Evolutionary conservation across 2,888 invertebrate species (phyloP).

Genomic region (Vanessa cardui): DNA sequence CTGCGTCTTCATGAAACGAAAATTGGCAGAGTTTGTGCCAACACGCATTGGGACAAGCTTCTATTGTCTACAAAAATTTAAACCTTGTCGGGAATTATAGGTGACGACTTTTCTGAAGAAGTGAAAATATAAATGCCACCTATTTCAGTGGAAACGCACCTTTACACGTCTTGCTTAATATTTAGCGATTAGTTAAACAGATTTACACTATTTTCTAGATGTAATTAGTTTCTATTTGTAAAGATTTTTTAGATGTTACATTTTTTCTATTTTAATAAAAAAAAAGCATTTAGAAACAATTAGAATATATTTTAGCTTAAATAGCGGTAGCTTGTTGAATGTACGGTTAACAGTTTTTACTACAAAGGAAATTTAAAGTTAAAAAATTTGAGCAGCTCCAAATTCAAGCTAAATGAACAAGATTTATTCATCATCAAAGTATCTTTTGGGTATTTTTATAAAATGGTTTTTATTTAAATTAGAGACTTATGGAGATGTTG

Average conservation of each 20-base stretch:
- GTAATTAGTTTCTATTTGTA: background rate
- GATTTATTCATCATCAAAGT: too few relatives aligned
- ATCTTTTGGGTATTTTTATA: too few relatives aligned
- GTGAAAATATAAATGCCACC: too few relatives aligned
- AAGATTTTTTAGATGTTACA: background rate
- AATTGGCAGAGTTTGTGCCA: too few relatives aligned
- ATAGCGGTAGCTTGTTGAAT: background rate
- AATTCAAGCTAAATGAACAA: background rate
- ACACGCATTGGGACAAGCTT: too few relatives aligned
- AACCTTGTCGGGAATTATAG: too few relatives aligned
- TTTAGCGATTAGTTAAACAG: background rate
- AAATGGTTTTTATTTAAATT: too few relatives aligned
- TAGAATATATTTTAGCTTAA: constrained; percentile 10
- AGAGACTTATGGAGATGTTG: too few relatives aligned
- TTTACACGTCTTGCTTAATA: background rate
- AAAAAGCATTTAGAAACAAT: constrained; percentile 15
- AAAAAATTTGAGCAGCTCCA: background rate
- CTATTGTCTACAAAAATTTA: too few relatives aligned
- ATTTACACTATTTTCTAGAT: constrained; percentile 3
- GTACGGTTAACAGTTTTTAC: background rate
- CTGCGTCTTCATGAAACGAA: too few relatives aligned
- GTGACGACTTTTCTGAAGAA: too few relatives aligned
- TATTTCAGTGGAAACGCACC: background rate
- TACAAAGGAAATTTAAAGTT: background rate
- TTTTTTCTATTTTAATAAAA: background rate